phyloP scores from a whole-genome alignment of 1,140 invertebrate species.

The Drosophila tristis region DNA sequence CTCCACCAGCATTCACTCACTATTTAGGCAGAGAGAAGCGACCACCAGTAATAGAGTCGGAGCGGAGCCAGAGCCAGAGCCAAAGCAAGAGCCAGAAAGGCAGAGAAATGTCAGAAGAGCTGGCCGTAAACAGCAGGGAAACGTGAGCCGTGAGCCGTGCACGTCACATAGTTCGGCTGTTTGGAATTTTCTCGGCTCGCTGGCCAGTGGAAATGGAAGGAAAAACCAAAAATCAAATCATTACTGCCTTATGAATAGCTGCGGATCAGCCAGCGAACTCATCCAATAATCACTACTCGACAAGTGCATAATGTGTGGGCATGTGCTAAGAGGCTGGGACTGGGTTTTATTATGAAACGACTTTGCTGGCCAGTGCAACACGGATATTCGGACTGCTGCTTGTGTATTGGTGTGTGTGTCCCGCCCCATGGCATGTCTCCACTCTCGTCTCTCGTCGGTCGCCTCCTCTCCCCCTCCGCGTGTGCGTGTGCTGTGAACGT shows the following conservation, averaged over 20 bases:
- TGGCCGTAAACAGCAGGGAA: conserved; percentile 76
- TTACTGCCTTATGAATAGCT: conserved; percentile 63
- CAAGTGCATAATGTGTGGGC: conserved; percentile 45
- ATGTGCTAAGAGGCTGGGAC: too few species aligned
- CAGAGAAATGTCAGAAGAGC: conserved; percentile 71
- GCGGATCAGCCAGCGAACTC: conserved; percentile 17
- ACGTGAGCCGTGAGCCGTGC: conserved; percentile 69
- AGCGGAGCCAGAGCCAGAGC: conserved; percentile 12
- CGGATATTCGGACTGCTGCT: conserved; percentile 49
- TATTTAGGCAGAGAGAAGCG: background rate
- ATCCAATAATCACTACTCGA: conserved; percentile 5
- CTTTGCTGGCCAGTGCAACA: conserved; percentile 44
- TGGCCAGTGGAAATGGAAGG: conserved; percentile 54
- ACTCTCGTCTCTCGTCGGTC: conserved; percentile 1
- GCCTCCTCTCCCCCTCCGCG: conserved; percentile 15
- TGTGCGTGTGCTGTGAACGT: conserved; percentile 55
- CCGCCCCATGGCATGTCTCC: conserved; percentile 12
- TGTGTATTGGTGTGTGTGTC: conserved; percentile 59
- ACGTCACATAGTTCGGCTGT: conserved; percentile 65
- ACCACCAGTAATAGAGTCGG: background rate
- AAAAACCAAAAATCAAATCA: conserved; percentile 64
- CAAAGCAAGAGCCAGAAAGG: conserved; percentile 27
- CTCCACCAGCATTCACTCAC: conserved; percentile 10
- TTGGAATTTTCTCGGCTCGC: conserved; percentile 78
- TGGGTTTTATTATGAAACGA: conserved; percentile 64